Evolutionary conservation across 53 echinoderm and acorn worm genomes (phyloP), one percentile per base, ranked within the genome.

Genomic region (Holothuria scabra): DNA sequence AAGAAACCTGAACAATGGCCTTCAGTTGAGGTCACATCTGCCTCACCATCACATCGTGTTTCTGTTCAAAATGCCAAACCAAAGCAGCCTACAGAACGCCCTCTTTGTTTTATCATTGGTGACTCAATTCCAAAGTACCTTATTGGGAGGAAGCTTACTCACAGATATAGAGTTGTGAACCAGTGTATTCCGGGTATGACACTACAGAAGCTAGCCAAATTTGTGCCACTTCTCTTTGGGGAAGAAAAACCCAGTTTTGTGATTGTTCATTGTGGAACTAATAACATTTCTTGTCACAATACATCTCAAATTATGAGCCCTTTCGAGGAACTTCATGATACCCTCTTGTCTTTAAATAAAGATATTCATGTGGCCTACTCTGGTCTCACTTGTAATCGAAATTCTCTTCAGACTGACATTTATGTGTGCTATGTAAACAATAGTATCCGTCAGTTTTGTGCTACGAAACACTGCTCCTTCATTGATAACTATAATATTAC

Each of bases 131-230:
- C 64, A 28, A 64, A 30, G 30, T 64, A 64, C 9, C 64, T 64
- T 0, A 21, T 64, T 64, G 64, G 64, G 14, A 64, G 28, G 14
- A 64, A 30, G 30, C 64, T 64, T 64, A 24, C 64, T 0, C 11
- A 26, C 7, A 26, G 64, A 26, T 64, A 64, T 64, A 9, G 64
- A 30, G 64, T 64, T 12, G 13, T 64, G 25, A 64, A 64, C 64
- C 64, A 64, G 13, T 64, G 64, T 64, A 64, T 64, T 30, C 26
- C 64, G 11, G 64, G 64, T 64, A 64, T 12, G 64, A 64, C 64
- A 28, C 30, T 64, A 3, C 64, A 64, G 64, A 64, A 64, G 64
- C 64, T 64, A 6, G 30, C 64, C 30, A 10, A 64, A 22, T 64
- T 64, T 7, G 64, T 64, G 30, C 64, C 64, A 30, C 64, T 64